These are phyloP conservation scores for Atopsyche davidsoni DNA, from an alignment of 1,140 invertebrate genomes.

Conservation along the genomic window DNA sequence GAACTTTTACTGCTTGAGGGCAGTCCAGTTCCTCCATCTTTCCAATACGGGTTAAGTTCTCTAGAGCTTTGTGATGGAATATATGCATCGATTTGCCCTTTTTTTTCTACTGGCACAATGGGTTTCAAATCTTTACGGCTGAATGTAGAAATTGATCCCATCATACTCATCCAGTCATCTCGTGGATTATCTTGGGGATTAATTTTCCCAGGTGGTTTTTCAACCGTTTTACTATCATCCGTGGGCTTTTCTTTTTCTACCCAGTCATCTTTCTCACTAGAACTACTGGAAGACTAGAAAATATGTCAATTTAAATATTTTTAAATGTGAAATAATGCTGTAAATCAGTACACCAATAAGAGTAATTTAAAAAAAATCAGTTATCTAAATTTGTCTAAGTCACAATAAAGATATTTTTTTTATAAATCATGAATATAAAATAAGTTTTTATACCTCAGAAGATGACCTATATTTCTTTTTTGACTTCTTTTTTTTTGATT, in stretches of 20 bases:
- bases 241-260: slow-evolving; percentile 44
- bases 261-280: slow-evolving; percentile 45
- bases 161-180: slow-evolving; percentile 55
- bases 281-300: slow-evolving; percentile 24
- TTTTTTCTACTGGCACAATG: slow-evolving; percentile 39
- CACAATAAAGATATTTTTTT: too few species aligned
- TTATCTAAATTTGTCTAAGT: background rate
- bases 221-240: slow-evolving; percentile 12
- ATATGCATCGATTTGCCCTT: slow-evolving; percentile 52
- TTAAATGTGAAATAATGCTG: too few species aligned
- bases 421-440: background rate
- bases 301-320: too few species aligned
- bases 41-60: slow-evolving; percentile 93
- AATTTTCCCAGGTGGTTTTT: background rate
- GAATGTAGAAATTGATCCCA: slow-evolving; percentile 43
- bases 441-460: slow-evolving; percentile 16
- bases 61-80: slow-evolving; percentile 65
- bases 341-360: too few species aligned
- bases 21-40: slow-evolving; percentile 77
- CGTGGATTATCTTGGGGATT: slow-evolving; percentile 30
- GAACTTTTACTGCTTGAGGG: slow-evolving; percentile 45
- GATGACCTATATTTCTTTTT: too few species aligned
- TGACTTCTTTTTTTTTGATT: slow-evolving; percentile 22
- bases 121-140: slow-evolving; percentile 42
- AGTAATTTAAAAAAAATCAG: background rate